Evolutionary conservation across 1,140 invertebrate genomes (phyloP).

Genomic region (Cataglyphis hispanica): DNA sequence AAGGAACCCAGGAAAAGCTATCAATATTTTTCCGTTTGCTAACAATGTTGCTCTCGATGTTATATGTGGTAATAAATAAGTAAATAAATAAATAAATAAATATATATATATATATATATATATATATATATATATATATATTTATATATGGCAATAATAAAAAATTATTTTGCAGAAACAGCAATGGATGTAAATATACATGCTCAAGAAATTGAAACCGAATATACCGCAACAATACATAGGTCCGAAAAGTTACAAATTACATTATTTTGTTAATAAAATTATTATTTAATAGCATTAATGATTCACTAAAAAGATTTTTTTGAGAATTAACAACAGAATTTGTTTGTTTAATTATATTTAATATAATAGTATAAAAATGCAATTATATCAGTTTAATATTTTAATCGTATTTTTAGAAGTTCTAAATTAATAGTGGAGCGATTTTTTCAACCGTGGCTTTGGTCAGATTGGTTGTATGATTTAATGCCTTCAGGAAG

Average conservation of each 20-base stretch:
- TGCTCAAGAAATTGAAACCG: too few species aligned
- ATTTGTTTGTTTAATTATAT: neutral
- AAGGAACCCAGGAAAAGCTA: constrained; percentile 81
- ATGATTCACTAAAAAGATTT: neutral
- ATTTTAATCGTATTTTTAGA: constrained; percentile 47
- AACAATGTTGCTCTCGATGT: constrained; percentile 92
- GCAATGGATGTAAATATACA: too few species aligned
- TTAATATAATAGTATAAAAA: neutral
- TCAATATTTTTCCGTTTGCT: constrained; percentile 90
- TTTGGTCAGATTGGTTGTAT: constrained; percentile 43
- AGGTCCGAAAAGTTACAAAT: too few species aligned
- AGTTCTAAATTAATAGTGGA: neutral
- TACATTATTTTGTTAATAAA: neutral
- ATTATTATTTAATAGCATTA: neutral
- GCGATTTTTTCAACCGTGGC: constrained; percentile 61
- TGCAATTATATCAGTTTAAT: neutral
- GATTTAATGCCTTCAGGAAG: constrained; percentile 79
- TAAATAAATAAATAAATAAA: too few species aligned
- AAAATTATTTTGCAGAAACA: too few species aligned
- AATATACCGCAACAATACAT: too few species aligned
- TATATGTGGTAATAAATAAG: constrained; percentile 90
- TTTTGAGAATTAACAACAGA: neutral
- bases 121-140: too few species aligned
- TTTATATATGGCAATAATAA: too few species aligned
- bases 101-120: too few species aligned